A percentile compares a stretch with the other conserved stretches of the same genome.
phyloP scores from a whole-genome alignment of 2,888 invertebrate genomes.

The Choreutis nemorana region DNA sequence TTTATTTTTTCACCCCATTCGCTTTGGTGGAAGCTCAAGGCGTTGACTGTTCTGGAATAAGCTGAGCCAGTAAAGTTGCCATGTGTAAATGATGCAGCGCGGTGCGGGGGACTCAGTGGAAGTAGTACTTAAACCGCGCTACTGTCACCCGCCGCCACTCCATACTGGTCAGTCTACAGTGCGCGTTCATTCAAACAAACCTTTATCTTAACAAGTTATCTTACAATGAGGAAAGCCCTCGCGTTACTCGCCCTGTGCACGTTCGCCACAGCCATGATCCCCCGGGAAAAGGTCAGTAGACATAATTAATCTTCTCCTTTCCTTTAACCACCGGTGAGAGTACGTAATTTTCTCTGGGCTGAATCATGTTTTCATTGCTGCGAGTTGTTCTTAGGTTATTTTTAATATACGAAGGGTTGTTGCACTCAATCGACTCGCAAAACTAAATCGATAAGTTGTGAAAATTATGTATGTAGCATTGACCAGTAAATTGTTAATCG shows the following conservation, averaged over 20 bases:
- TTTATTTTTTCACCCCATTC: no score
- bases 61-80: no score
- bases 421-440: background rate
- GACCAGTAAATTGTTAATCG: no score
- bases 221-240: conserved; percentile 20
- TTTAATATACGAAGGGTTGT: conserved; percentile 1
- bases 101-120: no score
- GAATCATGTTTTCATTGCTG: background rate
- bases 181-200: conserved; percentile 2
- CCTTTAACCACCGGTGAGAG: background rate
- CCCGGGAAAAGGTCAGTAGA: conserved; percentile 34
- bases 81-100: no score
- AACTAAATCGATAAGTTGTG: no score
- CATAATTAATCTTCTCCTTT: conserved; percentile 3
- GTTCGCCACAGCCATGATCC: conserved; percentile 31
- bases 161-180: conserved; percentile 4
- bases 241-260: conserved; percentile 26
- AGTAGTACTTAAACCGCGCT: no score
- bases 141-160: conserved; percentile 6
- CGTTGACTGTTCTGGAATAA: no score
- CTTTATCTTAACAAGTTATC: no score
- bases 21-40: no score
- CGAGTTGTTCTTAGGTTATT: background rate
- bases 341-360: background rate
- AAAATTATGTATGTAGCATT: no score